Percentiles rank a stretch among this genome's conserved stretches.
phyloP scores from a whole-genome alignment of 2,797 vertebrate genomes.

The Accipiter badius region DNA sequence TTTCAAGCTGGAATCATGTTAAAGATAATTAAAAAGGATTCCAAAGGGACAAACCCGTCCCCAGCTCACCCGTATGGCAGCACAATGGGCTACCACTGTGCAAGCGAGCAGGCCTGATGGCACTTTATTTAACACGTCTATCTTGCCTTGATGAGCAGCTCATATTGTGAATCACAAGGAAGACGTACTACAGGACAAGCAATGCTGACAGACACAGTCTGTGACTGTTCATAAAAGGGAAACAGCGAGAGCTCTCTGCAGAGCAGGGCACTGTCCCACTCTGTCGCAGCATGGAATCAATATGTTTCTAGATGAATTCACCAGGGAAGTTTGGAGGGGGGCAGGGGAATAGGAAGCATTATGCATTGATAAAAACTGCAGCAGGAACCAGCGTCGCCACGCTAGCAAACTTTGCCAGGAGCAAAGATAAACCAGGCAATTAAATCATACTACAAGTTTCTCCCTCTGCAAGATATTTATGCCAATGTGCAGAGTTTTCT shows the following conservation, averaged over 20 bases:
- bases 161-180: not conserved
- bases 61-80: constrained; percentile 37
- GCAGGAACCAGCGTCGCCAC: not conserved
- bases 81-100: constrained; percentile 52
- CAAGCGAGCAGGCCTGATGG: not conserved
- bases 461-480: not conserved
- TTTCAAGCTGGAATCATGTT: not conserved
- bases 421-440: not conserved
- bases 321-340: not conserved
- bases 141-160: constrained; percentile 25
- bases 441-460: not conserved
- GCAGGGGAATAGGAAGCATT: not conserved
- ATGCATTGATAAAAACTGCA: not conserved
- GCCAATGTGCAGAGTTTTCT: not conserved
- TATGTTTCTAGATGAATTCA: not conserved
- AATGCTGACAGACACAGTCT: constrained; percentile 5
- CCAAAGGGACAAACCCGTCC: constrained; percentile 12
- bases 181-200: not conserved
- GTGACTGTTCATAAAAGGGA: constrained; percentile 12
- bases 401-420: not conserved
- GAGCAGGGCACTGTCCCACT: constrained; percentile 24
- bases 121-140: not conserved
- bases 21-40: constrained; percentile 53
- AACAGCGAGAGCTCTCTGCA: constrained; percentile 24
- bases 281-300: constrained; percentile 37